A percentile compares a stretch with the other conserved stretches of the same genome.
These are phyloP conservation scores for Chaunax sp. DNA, from an alignment of 2,797 vertebrate genomes.

Conservation along the genomic window DNA sequence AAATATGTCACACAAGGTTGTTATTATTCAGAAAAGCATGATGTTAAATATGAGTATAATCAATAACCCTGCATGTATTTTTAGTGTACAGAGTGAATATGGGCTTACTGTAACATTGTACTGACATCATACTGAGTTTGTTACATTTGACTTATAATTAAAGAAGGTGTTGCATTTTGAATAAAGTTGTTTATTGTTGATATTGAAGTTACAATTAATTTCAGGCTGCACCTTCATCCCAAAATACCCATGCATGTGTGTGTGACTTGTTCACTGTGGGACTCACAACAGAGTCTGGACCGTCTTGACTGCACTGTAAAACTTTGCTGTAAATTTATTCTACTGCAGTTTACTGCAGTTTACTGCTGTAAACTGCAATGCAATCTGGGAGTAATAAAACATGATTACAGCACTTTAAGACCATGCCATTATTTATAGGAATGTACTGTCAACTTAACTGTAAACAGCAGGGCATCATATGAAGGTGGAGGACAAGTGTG, in stretches of 20 bases:
- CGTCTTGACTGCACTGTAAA: not conserved
- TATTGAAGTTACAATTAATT: not conserved
- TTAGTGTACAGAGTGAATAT: not conserved
- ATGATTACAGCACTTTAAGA: too few species aligned
- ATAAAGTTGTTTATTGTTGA: conserved; percentile 6
- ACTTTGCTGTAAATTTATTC: too few species aligned
- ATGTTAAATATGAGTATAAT: not conserved
- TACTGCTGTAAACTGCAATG: too few species aligned
- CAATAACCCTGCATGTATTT: not conserved
- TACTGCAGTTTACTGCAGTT: too few species aligned
- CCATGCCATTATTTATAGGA: too few species aligned
- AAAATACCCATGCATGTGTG: not conserved
- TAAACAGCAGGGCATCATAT: too few species aligned
- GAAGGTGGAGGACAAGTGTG: too few species aligned
- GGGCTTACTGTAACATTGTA: not conserved
- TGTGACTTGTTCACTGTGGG: conserved; percentile 4
- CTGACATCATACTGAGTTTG: not conserved
- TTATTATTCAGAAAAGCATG: not conserved
- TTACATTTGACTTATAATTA: not conserved
- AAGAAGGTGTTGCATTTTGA: conserved; percentile 1
- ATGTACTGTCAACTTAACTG: too few species aligned
- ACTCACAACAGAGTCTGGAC: conserved; percentile 1
- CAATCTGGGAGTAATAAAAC: too few species aligned
- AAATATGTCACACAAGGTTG: conserved; percentile 15
- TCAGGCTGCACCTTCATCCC: conserved; percentile 1